Percentiles rank a stretch among this genome's conserved stretches.
Evolutionary conservation across 1,140 invertebrate species (phyloP).

Genomic region (Sitobion miscanthi): DNA sequence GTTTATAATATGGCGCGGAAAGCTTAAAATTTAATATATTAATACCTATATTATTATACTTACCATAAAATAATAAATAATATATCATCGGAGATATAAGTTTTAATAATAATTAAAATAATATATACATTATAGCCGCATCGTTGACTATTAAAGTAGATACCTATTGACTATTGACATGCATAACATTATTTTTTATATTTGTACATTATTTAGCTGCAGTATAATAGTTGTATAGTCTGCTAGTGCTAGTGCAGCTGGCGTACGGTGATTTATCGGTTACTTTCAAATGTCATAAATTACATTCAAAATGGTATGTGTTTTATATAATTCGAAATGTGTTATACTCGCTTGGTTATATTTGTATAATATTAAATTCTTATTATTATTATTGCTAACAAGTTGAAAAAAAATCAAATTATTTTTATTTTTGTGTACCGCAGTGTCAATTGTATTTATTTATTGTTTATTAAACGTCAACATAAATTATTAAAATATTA

Average conservation of each 20-base stretch:
- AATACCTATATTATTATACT: too few species aligned
- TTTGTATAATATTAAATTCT: slow-evolving; percentile 16
- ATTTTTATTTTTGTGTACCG: slow-evolving; percentile 12
- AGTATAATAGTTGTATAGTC: neutral
- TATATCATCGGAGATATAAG: neutral
- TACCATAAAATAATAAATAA: neutral
- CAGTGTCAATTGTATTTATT: slow-evolving; percentile 31
- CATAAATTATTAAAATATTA: slow-evolving; percentile 36
- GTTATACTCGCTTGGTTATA: neutral
- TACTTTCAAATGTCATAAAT: neutral
- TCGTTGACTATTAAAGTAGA: neutral
- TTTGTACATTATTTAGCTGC: neutral
- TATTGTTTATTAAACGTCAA: slow-evolving; percentile 40
- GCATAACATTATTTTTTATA: neutral
- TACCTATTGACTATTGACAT: neutral
- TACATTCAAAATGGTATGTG: neutral
- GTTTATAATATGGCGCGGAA: neutral
- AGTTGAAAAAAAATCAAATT: slow-evolving; percentile 14
- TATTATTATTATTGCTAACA: neutral
- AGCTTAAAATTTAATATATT: neutral
- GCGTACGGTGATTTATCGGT: neutral
- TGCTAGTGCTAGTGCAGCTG: neutral
- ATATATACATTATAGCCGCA: neutral
- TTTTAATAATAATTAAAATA: neutral
- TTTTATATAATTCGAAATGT: neutral